Base-by-base conservation (phyloP, 2,888 invertebrate species). In the Parapristionchus giblindavisi region DNA sequence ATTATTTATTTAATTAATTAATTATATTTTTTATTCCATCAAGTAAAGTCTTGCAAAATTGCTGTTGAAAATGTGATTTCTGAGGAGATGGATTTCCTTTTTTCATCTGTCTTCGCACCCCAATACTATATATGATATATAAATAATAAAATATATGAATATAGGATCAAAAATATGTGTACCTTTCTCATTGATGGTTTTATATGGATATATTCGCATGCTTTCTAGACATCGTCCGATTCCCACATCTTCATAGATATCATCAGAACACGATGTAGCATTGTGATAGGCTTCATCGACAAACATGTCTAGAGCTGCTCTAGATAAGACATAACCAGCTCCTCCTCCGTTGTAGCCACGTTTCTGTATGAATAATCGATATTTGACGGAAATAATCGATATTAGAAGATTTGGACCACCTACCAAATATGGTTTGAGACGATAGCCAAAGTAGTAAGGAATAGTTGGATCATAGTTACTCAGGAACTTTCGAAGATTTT, bases 321-420 rank as follows among this genome's bases (percentile, higher is more conserved):
- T 75, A 11, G 83, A 83, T 5, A 85, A 43, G 4, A 84, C 76
- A 76, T 85, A 85, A 4, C 82, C 83, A 29, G 83, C 83, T 5
- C 84, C 84, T 0, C 85, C 85, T 1, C 79, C 79, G 73, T 85
- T 84, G 77, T 85, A 85, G n/a, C 85, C 85, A 24, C 79, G 61
- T 29, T 79, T 75, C 78, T 79, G 48, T 17, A 71, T 11, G 17
- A 70, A 65, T 38, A 29, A 27, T 36, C 14, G 6, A 32, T 34
- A 27, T n/a, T 1, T 34, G 1, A 2, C 5, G 1, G 5, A 32
- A 27, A 21, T 8, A 27, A 21, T 32, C 11, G 17, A 38, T 5
- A 29, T 29, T 17, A 11, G 14, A 63, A 32, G 17, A 24, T 11
- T 24, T 21, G n/a, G 27, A 4, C n/a, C 2, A 34, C 60, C 51